phyloP scores from a whole-genome alignment of 2,888 invertebrate species.

The Tenodera sinensis region DNA sequence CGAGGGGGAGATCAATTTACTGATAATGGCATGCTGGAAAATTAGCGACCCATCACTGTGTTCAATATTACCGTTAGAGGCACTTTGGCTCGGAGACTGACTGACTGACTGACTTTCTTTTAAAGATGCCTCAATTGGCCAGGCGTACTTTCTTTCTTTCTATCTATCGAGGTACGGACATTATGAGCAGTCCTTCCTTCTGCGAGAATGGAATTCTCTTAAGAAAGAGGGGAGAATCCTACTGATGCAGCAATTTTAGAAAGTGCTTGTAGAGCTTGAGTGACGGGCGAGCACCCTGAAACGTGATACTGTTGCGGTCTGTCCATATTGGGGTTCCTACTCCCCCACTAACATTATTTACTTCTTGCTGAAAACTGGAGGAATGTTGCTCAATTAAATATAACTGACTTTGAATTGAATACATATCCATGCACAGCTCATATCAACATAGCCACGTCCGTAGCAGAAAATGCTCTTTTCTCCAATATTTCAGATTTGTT shows the following conservation, averaged over 20 bases:
- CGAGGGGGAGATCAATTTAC: constrained; percentile 15
- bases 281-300: not conserved
- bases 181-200: not conserved
- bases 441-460: too few relatives aligned
- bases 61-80: not conserved
- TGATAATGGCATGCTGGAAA: constrained; percentile 17
- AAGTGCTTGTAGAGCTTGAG: not conserved
- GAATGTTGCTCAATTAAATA: not conserved
- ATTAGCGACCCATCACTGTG: constrained; percentile 9
- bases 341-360: not conserved
- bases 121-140: not conserved
- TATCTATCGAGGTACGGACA: not conserved
- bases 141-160: not conserved
- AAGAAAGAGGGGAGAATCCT: not conserved
- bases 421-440: not conserved
- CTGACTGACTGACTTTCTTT: too few relatives aligned
- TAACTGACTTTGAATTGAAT: not conserved
- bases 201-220: not conserved
- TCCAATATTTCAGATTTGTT: too few relatives aligned
- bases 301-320: not conserved
- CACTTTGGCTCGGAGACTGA: not conserved
- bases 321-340: not conserved
- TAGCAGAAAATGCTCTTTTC: too few relatives aligned
- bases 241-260: not conserved
- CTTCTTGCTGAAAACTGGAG: too few relatives aligned